These are phyloP conservation scores for Idaea straminata DNA, from an alignment of 2,888 invertebrate species.

Conservation along the genomic window DNA sequence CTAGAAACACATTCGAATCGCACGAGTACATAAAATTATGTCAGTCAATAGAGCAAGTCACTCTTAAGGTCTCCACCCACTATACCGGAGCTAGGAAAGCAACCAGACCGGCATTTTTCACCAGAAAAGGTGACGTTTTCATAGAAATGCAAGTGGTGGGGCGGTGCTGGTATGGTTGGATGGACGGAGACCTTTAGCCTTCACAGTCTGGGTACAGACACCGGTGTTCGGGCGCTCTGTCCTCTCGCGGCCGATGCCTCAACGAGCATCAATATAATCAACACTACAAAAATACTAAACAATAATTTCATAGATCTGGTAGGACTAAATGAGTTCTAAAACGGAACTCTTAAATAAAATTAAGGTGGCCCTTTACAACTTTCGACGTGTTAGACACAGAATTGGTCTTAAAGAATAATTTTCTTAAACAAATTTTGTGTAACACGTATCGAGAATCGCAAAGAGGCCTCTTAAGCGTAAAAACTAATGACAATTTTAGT, in stretches of 20 bases:
- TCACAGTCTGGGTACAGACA: conserved; percentile 61
- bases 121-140: not conserved
- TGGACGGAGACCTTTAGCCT: conserved; percentile 59
- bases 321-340: not conserved
- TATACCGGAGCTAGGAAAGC: not conserved
- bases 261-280: conserved; percentile 1
- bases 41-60: conserved; percentile 73
- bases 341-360: not conserved
- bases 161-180: not conserved
- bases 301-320: conserved; percentile 1
- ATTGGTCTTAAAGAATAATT: not conserved
- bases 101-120: not conserved
- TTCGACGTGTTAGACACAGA: not conserved
- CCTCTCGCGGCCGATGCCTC: conserved; percentile 20
- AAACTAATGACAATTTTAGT: not conserved
- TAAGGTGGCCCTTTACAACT: not conserved
- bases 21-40: conserved; percentile 71
- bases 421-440: not conserved
- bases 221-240: conserved; percentile 42
- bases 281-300: conserved; percentile 1
- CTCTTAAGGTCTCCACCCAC: conserved; percentile 34
- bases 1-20: conserved; percentile 70
- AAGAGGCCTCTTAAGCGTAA: not conserved
- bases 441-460: not conserved
- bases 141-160: not conserved